Evolutionary conservation across 2,888 invertebrate species (phyloP).

Genomic region (Drosophila anomalipes): DNA sequence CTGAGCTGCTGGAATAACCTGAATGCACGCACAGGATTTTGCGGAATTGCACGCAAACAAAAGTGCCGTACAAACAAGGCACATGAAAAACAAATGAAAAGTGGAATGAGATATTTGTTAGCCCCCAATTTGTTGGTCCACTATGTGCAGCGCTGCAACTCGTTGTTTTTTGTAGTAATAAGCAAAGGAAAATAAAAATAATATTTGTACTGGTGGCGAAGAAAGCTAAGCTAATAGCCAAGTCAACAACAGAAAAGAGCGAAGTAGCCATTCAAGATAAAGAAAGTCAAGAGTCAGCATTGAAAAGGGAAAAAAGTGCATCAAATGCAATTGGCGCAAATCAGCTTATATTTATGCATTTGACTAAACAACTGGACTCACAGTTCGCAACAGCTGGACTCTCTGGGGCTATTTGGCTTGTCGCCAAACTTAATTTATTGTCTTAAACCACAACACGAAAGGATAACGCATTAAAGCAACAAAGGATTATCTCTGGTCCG

Average conservation of each 20-base stretch:
- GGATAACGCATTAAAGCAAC: constrained; percentile 63
- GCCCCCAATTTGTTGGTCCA: constrained; percentile 7
- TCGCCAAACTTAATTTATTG: constrained; percentile 78
- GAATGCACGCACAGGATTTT: constrained; percentile 82
- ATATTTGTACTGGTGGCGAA: constrained; percentile 37
- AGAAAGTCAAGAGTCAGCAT: not conserved
- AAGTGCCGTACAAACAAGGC: constrained; percentile 55
- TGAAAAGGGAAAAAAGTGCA: constrained; percentile 27
- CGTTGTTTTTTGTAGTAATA: constrained; percentile 65
- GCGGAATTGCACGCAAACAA: constrained; percentile 79
- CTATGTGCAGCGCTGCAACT: constrained; percentile 1
- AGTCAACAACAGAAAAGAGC: constrained; percentile 34
- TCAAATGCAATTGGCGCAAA: constrained; percentile 65
- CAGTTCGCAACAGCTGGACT: constrained; percentile 44
- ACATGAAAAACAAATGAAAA: constrained; percentile 26
- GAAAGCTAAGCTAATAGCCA: constrained; percentile 54
- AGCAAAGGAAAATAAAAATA: constrained; percentile 42
- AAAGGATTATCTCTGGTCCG: constrained; percentile 69
- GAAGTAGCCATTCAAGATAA: constrained; percentile 11
- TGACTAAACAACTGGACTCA: constrained; percentile 59
- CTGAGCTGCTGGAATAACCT: constrained; percentile 80
- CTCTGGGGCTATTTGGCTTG: constrained; percentile 49
- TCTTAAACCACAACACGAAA: constrained; percentile 71
- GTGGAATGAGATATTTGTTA: not conserved
- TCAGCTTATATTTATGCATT: constrained; percentile 65